phyloP scores from a whole-genome alignment of 2,113 vertebrate genomes.

The Megaleporinus macrocephalus region DNA sequence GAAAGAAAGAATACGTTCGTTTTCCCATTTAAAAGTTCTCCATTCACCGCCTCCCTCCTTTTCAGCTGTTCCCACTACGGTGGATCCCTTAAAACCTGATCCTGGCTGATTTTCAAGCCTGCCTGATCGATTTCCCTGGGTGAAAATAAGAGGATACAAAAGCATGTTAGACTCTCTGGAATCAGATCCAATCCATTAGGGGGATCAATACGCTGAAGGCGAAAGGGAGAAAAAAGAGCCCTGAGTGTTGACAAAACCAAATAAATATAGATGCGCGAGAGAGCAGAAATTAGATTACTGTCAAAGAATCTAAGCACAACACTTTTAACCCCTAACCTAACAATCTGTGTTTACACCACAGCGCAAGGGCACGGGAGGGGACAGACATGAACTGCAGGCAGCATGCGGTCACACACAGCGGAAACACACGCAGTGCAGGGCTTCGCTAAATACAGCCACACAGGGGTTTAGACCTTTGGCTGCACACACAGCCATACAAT shows the following conservation, averaged over 20 bases:
- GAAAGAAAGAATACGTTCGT: background rate
- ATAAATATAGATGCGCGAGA: slow-evolving; percentile 89
- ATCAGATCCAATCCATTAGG: slow-evolving; percentile 96
- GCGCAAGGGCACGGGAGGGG: slow-evolving; percentile 67
- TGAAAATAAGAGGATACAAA: slow-evolving; percentile 86
- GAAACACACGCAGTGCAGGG: background rate
- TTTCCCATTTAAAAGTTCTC: slow-evolving; percentile 32
- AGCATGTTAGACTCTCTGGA: slow-evolving; percentile 88
- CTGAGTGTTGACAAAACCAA: slow-evolving; percentile 92
- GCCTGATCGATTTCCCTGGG: slow-evolving; percentile 89
- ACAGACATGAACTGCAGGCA: slow-evolving; percentile 54
- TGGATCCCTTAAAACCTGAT: slow-evolving; percentile 84
- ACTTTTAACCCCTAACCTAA: slow-evolving; percentile 90
- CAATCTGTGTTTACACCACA: slow-evolving; percentile 90
- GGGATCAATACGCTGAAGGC: slow-evolving; percentile 87
- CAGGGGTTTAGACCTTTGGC: slow-evolving; percentile 6
- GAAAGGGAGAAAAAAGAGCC: slow-evolving; percentile 74
- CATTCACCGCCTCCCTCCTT: background rate
- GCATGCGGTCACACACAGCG: slow-evolving; percentile 30
- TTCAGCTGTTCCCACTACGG: slow-evolving; percentile 50
- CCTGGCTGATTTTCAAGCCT: slow-evolving; percentile 88
- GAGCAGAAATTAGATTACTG: slow-evolving; percentile 94
- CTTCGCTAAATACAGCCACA: background rate
- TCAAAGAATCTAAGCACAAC: slow-evolving; percentile 87
- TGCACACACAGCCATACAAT: background rate